Conservation (phyloP, 2,113 vertebrate species). For the Nipponia nippon region DNA sequence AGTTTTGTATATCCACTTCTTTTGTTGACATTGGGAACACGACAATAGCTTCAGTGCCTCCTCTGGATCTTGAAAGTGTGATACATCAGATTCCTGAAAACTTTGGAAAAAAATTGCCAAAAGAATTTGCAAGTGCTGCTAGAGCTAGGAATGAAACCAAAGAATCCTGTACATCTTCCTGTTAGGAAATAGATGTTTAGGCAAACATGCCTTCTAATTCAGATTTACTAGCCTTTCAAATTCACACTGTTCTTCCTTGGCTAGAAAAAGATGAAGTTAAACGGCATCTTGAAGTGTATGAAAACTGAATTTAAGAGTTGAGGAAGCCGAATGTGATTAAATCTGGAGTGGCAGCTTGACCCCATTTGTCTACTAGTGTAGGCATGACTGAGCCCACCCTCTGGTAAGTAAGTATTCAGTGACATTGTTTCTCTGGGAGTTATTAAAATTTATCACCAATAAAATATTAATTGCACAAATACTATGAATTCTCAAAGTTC, state of each 20-base stretch:
- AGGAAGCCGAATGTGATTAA: not conserved
- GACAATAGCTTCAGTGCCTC: not conserved
- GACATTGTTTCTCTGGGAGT: not conserved
- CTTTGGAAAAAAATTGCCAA: not conserved
- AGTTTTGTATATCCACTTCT: not conserved
- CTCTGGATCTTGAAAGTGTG: not conserved
- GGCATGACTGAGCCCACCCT: not conserved
- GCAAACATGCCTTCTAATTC: not conserved
- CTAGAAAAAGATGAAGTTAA: not conserved
- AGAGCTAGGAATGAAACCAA: not conserved
- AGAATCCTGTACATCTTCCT: not conserved
- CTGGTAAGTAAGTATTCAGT: not conserved
- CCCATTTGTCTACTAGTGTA: not conserved
- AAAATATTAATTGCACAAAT: conserved; percentile 3
- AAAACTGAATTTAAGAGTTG: not conserved
- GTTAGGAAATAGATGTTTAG: not conserved
- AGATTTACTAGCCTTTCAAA: not conserved
- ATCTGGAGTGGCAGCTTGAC: conserved; percentile 15
- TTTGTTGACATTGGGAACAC: not conserved
- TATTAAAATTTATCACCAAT: conserved; percentile 22
- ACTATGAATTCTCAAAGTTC: not conserved
- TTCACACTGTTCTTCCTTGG: not conserved
- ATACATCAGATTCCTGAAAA: not conserved
- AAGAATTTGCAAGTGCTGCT: not conserved
- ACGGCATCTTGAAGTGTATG: not conserved